These are phyloP conservation scores for Caiman crocodilus DNA, from an alignment of 2,797 vertebrate species.

Conservation along the genomic window DNA sequence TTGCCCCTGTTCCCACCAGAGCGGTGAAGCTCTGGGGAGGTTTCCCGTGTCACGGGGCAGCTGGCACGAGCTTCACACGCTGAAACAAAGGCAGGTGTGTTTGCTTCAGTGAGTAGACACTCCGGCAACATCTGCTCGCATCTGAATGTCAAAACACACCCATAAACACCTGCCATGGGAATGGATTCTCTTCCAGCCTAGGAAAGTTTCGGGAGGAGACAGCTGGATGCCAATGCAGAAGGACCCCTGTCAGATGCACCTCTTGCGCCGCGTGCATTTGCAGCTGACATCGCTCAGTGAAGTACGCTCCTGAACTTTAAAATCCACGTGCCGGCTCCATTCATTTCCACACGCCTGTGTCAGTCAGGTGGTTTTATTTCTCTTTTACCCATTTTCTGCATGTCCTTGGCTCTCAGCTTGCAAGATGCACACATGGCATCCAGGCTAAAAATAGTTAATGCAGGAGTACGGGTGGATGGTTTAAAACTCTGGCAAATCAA, in stretches of 20 bases:
- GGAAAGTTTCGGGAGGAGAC: not conserved
- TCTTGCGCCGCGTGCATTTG: not conserved
- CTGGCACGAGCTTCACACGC: not conserved
- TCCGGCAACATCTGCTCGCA: not conserved
- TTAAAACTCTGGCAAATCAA: not conserved
- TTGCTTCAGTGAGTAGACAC: not conserved
- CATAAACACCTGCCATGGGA: not conserved
- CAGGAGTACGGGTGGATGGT: not conserved
- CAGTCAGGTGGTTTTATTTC: not conserved
- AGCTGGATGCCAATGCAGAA: not conserved
- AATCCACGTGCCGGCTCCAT: not conserved
- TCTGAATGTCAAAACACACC: not conserved
- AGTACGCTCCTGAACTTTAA: not conserved
- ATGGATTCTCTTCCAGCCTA: not conserved
- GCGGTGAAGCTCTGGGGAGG: not conserved
- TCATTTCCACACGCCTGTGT: not conserved
- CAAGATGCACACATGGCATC: not conserved
- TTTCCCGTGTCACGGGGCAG: not conserved
- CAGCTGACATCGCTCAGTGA: fast-evolving
- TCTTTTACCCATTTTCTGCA: not conserved
- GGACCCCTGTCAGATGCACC: not conserved
- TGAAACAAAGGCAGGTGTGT: not conserved
- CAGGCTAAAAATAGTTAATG: fast-evolving
- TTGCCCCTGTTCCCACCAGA: not conserved
- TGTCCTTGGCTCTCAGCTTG: not conserved